Base-by-base conservation (phyloP, 2,888 invertebrate genomes). In the Drosophila ustulata region DNA sequence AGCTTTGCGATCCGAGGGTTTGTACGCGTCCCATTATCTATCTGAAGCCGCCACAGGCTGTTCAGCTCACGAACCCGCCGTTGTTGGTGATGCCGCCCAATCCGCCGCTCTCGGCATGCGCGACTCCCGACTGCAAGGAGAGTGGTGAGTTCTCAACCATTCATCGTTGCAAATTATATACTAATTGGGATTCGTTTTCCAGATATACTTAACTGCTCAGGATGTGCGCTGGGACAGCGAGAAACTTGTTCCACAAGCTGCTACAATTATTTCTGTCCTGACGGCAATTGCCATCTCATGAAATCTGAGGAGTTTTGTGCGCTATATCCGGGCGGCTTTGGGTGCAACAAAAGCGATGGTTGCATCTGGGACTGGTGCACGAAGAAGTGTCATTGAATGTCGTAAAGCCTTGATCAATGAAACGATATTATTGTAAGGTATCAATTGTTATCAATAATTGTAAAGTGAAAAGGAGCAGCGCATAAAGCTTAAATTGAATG, bases 341-440 rank as follows among this genome's bases (percentile, higher is more conserved):
- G 88, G 0, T 90, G 90, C 51, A 80, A 58, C 4, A 57, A 64
- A 25, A 41, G 45, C 8, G 79, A 87, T 61, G 91, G 90, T 2
- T 90, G 91, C 50, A 64, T 88, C 11, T 89, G 89, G 88, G 65
- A 84, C 34, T 90, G 90, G 90, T 90, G 90, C 47, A 67, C 34
- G 8, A 56, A 70, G 11, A 77, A 72, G 9, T 82, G 77, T 26
- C 37, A 37, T 11, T 30, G 11, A 61, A 8, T 28, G 37, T 2
- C 37, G 3, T 39, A 4, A 11, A 11, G 39, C 4, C 23, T 28
- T 2, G 3, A 3, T 34, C 34, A 56, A 7, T 5, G 4, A 52
- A 4, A 3, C 0, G 18, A 9, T 49, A 23, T 43, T 9, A 4
- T 23, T 45, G 43, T 45, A 25, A 18, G 3, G 23, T 13, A 9